Evolutionary conservation across 2,797 vertebrate species (phyloP).

Genomic region (Eremophila alpestris): DNA sequence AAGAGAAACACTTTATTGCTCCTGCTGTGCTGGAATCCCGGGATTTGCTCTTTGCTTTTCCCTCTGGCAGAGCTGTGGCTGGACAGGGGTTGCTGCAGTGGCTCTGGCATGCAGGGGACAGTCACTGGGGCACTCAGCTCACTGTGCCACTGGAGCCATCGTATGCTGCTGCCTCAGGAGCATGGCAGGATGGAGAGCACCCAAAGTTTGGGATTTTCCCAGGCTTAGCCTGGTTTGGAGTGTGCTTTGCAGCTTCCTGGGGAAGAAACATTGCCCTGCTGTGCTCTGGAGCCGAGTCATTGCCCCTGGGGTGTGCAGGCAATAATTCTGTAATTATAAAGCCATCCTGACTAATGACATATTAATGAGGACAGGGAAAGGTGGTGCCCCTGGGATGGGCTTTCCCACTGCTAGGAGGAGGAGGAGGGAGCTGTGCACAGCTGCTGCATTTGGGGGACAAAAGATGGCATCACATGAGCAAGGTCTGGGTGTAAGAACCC

Average conservation of each 20-base stretch:
- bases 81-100: not conserved
- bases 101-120: not conserved
- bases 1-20: not conserved
- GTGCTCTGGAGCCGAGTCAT: not conserved
- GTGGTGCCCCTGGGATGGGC: not conserved
- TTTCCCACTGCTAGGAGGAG: not conserved
- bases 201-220: not conserved
- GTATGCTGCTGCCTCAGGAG: not conserved
- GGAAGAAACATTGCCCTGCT: not conserved
- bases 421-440: not conserved
- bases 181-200: not conserved
- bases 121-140: not conserved
- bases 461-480: not conserved
- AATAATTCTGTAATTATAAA: conserved; percentile 17
- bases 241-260: not conserved
- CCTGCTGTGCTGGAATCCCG: not conserved
- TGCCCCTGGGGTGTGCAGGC: not conserved
- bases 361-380: not conserved
- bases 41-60: not conserved
- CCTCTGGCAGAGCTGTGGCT: not conserved
- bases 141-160: not conserved
- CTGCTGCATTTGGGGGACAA: not conserved
- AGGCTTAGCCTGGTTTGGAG: not conserved
- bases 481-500: not conserved
- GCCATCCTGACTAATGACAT: not conserved